Evolutionary conservation across 2,113 vertebrate genomes (phyloP).

Genomic region (Petrocephalus microphthalmus): DNA sequence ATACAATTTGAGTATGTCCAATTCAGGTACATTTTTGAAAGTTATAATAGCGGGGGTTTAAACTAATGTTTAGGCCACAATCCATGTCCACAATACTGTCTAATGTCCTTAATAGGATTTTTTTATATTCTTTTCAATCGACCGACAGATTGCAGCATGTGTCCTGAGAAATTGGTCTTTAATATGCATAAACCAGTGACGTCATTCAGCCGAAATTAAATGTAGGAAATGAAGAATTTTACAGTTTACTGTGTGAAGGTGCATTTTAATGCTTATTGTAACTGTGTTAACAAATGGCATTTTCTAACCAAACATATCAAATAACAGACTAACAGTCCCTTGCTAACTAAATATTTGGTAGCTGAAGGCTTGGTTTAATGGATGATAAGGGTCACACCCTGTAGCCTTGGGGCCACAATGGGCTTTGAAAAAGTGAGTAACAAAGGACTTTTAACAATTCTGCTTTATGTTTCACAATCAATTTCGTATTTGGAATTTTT

Average conservation of each 20-base stretch:
- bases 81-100: background rate
- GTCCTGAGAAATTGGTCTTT: background rate
- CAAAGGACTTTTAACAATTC: background rate
- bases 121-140: background rate
- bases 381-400: background rate
- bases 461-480: background rate
- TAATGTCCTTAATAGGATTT: background rate
- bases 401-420: background rate
- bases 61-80: background rate
- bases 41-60: background rate
- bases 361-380: background rate
- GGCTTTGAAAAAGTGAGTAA: background rate
- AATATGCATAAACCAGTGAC: background rate
- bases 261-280: background rate
- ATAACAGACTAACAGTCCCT: background rate
- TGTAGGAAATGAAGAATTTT: background rate
- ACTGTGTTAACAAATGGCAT: background rate
- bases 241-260: background rate
- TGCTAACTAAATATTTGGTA: slow-evolving; percentile 3
- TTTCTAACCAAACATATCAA: background rate
- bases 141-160: background rate
- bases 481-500: background rate
- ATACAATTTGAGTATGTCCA: background rate
- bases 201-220: background rate
- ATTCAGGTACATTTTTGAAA: background rate